These are phyloP conservation scores for Tachypleus tridentatus DNA, from an alignment of 1,140 invertebrate species.

Conservation along the genomic window DNA sequence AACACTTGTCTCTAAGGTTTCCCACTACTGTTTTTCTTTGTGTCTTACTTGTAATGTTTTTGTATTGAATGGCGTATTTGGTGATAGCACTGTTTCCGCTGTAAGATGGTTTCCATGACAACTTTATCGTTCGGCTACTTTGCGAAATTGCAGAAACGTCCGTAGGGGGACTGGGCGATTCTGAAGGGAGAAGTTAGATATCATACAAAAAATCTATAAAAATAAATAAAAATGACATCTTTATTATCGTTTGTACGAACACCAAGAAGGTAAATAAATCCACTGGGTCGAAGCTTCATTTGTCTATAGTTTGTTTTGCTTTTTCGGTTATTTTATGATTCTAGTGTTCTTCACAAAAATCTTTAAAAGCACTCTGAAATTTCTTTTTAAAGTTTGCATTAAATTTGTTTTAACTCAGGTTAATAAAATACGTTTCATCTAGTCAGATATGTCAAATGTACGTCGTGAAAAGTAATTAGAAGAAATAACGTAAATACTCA, in stretches of 20 bases:
- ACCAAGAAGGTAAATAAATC: neutral
- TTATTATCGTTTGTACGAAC: neutral
- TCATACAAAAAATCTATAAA: too few relatives aligned
- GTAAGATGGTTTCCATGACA: conserved; percentile 87
- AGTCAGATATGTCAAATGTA: too few relatives aligned
- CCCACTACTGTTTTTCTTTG: neutral
- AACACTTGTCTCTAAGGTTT: too few relatives aligned
- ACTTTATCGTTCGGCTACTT: conserved; percentile 71
- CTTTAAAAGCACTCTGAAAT: too few relatives aligned
- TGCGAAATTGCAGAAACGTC: conserved; percentile 79
- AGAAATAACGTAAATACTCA: too few relatives aligned
- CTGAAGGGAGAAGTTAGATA: conserved; percentile 38
- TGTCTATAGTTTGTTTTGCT: neutral
- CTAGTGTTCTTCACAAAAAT: neutral
- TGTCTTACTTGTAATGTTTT: conserved; percentile 67
- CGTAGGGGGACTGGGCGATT: conserved; percentile 82
- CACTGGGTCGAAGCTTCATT: neutral
- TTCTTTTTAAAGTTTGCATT: too few relatives aligned
- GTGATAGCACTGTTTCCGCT: conserved; percentile 85
- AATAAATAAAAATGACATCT: neutral
- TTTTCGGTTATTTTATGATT: neutral
- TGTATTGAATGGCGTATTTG: conserved; percentile 81
- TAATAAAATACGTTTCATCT: too few relatives aligned
- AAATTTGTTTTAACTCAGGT: too few relatives aligned
- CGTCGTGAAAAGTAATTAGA: too few relatives aligned